Evolutionary conservation across 2,888 invertebrate species (phyloP).

Genomic region (Iphiclides podalirius): DNA sequence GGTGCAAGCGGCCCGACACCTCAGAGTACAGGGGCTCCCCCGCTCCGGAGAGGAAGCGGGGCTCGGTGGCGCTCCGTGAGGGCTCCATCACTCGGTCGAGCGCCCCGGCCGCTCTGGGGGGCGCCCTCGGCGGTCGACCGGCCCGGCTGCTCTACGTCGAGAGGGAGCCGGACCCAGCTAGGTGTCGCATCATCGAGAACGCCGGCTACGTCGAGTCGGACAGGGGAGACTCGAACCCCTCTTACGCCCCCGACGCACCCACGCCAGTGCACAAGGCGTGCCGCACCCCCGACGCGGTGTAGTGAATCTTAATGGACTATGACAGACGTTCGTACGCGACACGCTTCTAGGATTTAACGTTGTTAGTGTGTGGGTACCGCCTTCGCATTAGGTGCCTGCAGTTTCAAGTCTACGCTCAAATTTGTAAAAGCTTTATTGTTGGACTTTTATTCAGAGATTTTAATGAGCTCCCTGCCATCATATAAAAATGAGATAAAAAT

Average conservation of each 20-base stretch:
- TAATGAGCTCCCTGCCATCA: constrained; percentile 69
- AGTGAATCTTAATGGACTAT: constrained; percentile 46
- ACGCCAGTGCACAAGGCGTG: constrained; percentile 61
- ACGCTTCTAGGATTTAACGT: constrained; percentile 74
- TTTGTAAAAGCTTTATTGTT: constrained; percentile 77
- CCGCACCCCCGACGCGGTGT: constrained; percentile 53
- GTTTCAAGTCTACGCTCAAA: constrained; percentile 73
- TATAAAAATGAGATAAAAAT: constrained; percentile 52
- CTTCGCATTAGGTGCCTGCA: constrained; percentile 70
- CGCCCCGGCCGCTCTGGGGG: constrained; percentile 52
- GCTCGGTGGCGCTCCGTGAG: constrained; percentile 70
- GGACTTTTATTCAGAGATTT: constrained; percentile 68
- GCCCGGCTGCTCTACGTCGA: constrained; percentile 66
- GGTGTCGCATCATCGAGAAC: constrained; percentile 75
- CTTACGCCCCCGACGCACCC: constrained; percentile 69
- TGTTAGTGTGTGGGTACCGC: constrained; percentile 70
- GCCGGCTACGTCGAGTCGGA: constrained; percentile 69
- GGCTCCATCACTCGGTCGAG: constrained; percentile 65
- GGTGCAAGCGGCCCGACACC: constrained; percentile 82
- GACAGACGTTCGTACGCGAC: constrained; percentile 69
- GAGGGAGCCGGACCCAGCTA: constrained; percentile 51
- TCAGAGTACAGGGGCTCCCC: constrained; percentile 79
- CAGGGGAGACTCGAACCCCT: constrained; percentile 65
- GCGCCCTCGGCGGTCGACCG: constrained; percentile 63
- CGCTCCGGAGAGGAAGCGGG: constrained; percentile 75